Base-by-base conservation (phyloP, 2,888 invertebrate genomes). In the Heteropelma amictum region DNA sequence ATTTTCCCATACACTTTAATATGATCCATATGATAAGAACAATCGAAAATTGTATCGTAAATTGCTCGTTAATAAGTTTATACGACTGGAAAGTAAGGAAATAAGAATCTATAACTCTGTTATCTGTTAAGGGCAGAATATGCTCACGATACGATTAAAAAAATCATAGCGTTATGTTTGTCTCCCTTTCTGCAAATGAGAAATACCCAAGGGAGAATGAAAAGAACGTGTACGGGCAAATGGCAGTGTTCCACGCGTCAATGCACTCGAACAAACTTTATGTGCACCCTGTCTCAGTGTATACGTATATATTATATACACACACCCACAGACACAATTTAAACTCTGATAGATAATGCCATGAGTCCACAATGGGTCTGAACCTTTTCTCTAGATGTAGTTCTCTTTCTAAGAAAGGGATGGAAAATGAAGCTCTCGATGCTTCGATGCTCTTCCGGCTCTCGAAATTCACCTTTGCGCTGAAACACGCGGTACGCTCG, bases 401-500 rank as follows among this genome's bases (percentile, higher is more conserved):
- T 61, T 30, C 21, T 49, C 26, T 30, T n/a, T n/a, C n/a, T n/a
- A n/a, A n/a, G n/a, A n/a, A n/a, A n/a, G n/a, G n/a, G n/a, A n/a
- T n/a, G n/a, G n/a, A n/a, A n/a, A n/a, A n/a, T n/a, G n/a, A n/a
- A n/a, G n/a, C n/a, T 21, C 19, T 58, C 54, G 51, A 58, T 42
- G 51, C 51, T 28, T 26, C 38, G 28, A 28, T 60, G 26, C 56
- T 61, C n/a, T 58, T n/a, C 38, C 38, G 40, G 23, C 30, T 23
- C 60, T 58, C 33, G 51, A 58, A 58, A 64, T 73, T 53, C 58
- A 64, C 63, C 58, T 73, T 64, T 53, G 60, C 68, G 51, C 40
- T 61, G 42, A 58, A 58, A 61, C 33, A 51, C 53, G 45, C 51
- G 23, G 47, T 63, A 71, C 71, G 70, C 58, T 74, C 77, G 65